These are phyloP conservation scores for Druon quercuslanigerum DNA, from an alignment of 1,140 invertebrate genomes.

Conservation along the genomic window DNA sequence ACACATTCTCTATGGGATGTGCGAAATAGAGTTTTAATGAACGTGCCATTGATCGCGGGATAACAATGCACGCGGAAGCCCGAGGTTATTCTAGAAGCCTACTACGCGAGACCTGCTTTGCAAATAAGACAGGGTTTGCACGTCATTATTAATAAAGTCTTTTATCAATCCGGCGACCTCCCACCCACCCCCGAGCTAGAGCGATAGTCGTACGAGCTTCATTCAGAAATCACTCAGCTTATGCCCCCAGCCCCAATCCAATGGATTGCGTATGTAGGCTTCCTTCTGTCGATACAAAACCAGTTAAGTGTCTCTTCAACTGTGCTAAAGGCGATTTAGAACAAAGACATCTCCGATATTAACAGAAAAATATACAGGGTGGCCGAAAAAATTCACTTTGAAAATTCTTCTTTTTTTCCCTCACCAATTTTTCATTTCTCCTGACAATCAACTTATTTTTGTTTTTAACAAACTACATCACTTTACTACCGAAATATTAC, in stretches of 20 bases:
- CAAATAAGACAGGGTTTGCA: slow-evolving; percentile 26
- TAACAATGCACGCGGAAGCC: slow-evolving; percentile 27
- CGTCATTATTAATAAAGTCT: slow-evolving; percentile 31
- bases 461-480: no score
- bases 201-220: slow-evolving; percentile 15
- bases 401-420: no score
- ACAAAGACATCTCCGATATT: background rate
- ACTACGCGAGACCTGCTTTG: slow-evolving; percentile 25
- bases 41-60: slow-evolving; percentile 27
- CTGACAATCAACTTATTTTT: no score
- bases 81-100: slow-evolving; percentile 26
- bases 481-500: no score
- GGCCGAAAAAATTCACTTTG: no score
- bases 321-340: slow-evolving; percentile 5
- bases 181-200: slow-evolving; percentile 11
- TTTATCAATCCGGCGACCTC: slow-evolving; percentile 22
- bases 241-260: slow-evolving; percentile 1
- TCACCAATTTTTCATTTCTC: no score
- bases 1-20: slow-evolving; percentile 13
- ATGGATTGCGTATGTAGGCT: background rate
- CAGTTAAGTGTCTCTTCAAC: slow-evolving; percentile 20
- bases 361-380: background rate
- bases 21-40: slow-evolving; percentile 31
- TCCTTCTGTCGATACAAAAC: slow-evolving; percentile 19
- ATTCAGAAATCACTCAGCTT: slow-evolving; percentile 20